Conservation (phyloP, 2,888 invertebrate species). For the Drosophila anceps region DNA sequence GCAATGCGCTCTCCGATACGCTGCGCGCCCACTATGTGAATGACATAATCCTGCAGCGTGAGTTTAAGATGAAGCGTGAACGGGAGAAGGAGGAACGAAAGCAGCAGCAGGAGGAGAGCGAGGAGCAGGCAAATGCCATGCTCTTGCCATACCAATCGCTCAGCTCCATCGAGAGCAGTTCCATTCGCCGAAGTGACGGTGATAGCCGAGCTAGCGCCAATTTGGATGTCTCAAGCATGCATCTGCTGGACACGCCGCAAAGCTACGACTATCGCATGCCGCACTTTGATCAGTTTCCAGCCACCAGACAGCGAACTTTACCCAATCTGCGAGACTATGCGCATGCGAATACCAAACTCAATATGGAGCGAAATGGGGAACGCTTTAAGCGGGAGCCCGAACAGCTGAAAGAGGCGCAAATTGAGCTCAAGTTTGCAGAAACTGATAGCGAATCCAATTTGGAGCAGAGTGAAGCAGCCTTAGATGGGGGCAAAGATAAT, state of each 20-base stretch:
- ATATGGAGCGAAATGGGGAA: conserved; percentile 10
- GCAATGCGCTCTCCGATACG: conserved; percentile 67
- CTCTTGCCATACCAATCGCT: conserved; percentile 14
- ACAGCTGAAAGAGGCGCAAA: not conserved
- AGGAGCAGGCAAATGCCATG: conserved; percentile 3
- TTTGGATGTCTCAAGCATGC: not conserved
- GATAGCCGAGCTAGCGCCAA: not conserved
- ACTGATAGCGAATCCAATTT: not conserved
- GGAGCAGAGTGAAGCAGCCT: not conserved
- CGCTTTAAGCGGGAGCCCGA: conserved; percentile 50
- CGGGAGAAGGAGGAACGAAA: conserved; percentile 22
- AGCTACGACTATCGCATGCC: conserved; percentile 57
- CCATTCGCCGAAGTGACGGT: not conserved
- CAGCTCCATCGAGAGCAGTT: not conserved
- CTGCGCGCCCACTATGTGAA: conserved; percentile 56
- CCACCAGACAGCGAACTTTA: conserved; percentile 27
- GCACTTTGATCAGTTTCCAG: conserved; percentile 40
- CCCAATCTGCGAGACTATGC: conserved; percentile 46
- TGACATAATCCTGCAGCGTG: conserved; percentile 54
- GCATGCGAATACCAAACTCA: conserved; percentile 30
- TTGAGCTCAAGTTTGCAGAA: not conserved
- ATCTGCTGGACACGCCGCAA: conserved; percentile 39
- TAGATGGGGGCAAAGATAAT: not conserved
- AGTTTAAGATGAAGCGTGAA: conserved; percentile 35
- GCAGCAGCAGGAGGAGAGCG: not conserved